Evolutionary conservation across 2,888 invertebrate genomes (phyloP).

Genomic region (Vanessa cardui): DNA sequence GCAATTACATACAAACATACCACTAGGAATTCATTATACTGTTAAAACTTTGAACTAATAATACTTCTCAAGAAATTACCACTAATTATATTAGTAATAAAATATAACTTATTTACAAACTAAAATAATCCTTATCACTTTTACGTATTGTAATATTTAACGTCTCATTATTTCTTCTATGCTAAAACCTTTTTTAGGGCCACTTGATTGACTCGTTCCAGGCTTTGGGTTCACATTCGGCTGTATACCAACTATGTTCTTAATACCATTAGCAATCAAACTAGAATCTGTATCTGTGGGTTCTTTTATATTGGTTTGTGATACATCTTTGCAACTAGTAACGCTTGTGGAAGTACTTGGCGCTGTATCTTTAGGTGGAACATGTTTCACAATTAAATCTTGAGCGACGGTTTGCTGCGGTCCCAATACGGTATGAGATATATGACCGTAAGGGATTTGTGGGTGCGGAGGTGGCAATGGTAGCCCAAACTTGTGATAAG

Average conservation of each 20-base stretch:
- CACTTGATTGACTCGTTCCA: conserved; percentile 82
- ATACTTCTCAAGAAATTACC: conserved; percentile 48
- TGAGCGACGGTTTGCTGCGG: conserved; percentile 80
- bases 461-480: conserved; percentile 76
- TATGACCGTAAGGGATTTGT: conserved; percentile 69
- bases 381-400: conserved; percentile 80
- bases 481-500: conserved; percentile 77
- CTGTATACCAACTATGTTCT: conserved; percentile 79
- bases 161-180: conserved; percentile 96
- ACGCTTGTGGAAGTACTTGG: conserved; percentile 69
- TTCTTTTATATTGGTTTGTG: conserved; percentile 54
- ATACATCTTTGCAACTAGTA: conserved; percentile 62
- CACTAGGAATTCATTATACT: conserved; percentile 59
- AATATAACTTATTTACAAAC: conserved; percentile 43
- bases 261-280: conserved; percentile 75
- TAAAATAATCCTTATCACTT: conserved; percentile 34
- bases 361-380: conserved; percentile 73
- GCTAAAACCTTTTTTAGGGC: conserved; percentile 92
- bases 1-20: conserved; percentile 74
- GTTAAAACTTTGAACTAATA: conserved; percentile 68
- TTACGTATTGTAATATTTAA: conserved; percentile 63
- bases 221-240: conserved; percentile 76
- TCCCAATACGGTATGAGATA: conserved; percentile 68
- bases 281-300: conserved; percentile 61
- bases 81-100: conserved; percentile 32